Conservation (phyloP, 2,888 invertebrate species). For the Timema cristinae region DNA sequence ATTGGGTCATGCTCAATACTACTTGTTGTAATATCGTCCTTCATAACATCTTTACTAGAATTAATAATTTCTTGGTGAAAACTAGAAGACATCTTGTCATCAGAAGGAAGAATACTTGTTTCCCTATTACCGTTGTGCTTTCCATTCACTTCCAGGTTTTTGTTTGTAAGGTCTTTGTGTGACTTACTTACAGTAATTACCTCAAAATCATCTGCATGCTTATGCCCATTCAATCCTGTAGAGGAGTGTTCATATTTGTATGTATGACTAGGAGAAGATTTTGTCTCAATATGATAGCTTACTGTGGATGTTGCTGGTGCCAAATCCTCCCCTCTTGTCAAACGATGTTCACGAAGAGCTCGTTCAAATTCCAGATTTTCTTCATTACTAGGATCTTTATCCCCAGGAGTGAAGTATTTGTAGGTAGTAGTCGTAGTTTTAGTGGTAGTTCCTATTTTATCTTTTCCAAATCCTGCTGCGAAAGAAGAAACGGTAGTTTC, state of each 20-base stretch:
- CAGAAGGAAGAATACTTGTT: too few relatives aligned
- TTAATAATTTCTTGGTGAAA: too few relatives aligned
- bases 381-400: too few relatives aligned
- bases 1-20: slow-evolving; percentile 15
- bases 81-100: too few relatives aligned
- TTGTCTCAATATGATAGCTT: slow-evolving; percentile 14
- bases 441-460: background rate
- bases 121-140: too few relatives aligned
- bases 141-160: slow-evolving; percentile 12
- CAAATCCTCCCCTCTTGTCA: slow-evolving; percentile 59
- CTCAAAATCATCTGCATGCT: slow-evolving; percentile 16
- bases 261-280: slow-evolving; percentile 16
- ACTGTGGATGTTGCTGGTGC: slow-evolving; percentile 48
- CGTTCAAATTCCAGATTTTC: slow-evolving; percentile 65
- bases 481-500: too few relatives aligned
- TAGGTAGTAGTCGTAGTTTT: too few relatives aligned
- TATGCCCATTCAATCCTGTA: slow-evolving; percentile 25
- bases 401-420: too few relatives aligned
- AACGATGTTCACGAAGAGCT: slow-evolving; percentile 63
- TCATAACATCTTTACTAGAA: too few relatives aligned
- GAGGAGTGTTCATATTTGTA: slow-evolving; percentile 12
- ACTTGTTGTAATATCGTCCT: background rate
- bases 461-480: background rate
- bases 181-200: too few relatives aligned
- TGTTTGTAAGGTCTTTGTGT: slow-evolving; percentile 20